Base-by-base conservation (phyloP, 1,140 invertebrate genomes). In the Zaprionus taronus region DNA sequence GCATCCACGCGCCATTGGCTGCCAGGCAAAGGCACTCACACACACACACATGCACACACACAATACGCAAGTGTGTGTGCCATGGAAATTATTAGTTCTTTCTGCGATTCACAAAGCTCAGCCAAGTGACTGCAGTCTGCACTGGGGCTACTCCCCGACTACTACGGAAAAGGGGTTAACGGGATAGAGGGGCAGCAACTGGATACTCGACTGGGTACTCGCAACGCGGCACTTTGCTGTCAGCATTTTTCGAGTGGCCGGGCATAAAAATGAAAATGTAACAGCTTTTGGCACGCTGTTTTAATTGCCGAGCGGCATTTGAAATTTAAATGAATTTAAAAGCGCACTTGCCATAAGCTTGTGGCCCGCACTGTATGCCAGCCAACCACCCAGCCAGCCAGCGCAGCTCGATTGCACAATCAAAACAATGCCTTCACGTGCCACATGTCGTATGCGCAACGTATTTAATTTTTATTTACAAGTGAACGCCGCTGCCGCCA, bases 281-380 rank as follows among this genome's bases (percentile, higher is more conserved):
- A 57, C 75, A 79, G 81, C 80, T 84, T 81, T 89, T 89, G 84
- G 84, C 84, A 89, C 77, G 72, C 85, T 51, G 17, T 79, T 89
- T 89, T 89, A 89, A 89, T 89, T 84, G 85, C 74, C 71, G 4
- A 24, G 31, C 63, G 20, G 65, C 31, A 68, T 81, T 83, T 63
- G 44, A 70, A 71, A 81, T 84, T 56, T 81, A 72, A 87, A 87
- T 83, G 68, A 80, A 79, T 87, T 87, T 79, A 71, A 81, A 81
- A 64, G 65, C 64, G 51, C 36, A 53, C 38, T 41, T 41, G 38
- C 38, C 38, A 41, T 41, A 41, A 41, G 38, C 41, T 17, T 47
- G n/a, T 17, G 41, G n/a, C 41, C n/a, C 41, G 41, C 41, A 47
- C n/a, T 47, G 41, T 17, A 17, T 34, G 9, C 15, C 5, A 6